Evolutionary conservation across 2,113 vertebrate species (phyloP), one percentile per base, ranked within the genome.

Genomic region (Cardinalis cardinalis): DNA sequence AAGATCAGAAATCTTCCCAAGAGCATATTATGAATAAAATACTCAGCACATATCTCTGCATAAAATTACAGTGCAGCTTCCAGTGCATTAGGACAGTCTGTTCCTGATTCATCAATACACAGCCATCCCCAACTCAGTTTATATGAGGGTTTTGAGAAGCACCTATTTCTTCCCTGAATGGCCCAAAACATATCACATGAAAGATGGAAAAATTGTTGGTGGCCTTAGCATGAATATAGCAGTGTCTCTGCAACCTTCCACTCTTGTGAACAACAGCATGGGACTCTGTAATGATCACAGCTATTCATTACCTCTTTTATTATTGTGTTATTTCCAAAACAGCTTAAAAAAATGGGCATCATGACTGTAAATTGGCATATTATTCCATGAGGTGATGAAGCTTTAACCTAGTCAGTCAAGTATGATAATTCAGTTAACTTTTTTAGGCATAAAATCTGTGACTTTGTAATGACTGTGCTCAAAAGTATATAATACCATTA

Each of bases 351-450:
- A 64, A 74, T 88, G 89, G 61, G 58, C 64, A 77, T 56, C 25
- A 28, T 77, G 73, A 60, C 52, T 53, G 36, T 88, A 74, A 88
- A 91, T 68, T 76, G 56, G 14, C 52, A 53, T 52, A 38, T 40
- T 85, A 59, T 65, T 88, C 79, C 56, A 34, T n/a, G 52, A 92
- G 64, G 72, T 89, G 75, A 83, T 70, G 48, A 91, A 74, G 12
- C n/a, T 83, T 52, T 87, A 76, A 91, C 83, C 68, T 86, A 48
- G 64, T 80, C 75, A 84, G 52, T 88, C 72, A 91, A 60, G 75
- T 90, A 71, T 63, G 38, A 65, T 85, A 84, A 89, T 86, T 89
- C 31, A 77, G 68, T 77, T 95, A 88, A 70, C 23, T 41, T 80
- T 86, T 95, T 86, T 68, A 88, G 58, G 43, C 55, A 87, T 75